These are phyloP conservation scores for Tragopan temminckii DNA, from an alignment of 2,797 vertebrate genomes.

Conservation along the genomic window DNA sequence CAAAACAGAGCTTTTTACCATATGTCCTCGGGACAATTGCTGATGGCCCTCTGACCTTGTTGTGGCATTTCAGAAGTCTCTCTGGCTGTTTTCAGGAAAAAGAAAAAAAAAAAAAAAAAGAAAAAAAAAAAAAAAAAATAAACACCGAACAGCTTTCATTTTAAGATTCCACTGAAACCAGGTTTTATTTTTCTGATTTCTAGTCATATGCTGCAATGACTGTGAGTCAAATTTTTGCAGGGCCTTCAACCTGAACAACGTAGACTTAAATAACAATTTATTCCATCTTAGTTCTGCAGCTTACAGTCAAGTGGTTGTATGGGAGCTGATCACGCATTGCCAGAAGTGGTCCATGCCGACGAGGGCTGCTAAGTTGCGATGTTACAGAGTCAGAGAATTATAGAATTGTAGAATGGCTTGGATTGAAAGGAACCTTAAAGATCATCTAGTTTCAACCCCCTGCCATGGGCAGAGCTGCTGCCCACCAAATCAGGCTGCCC, in stretches of 20 bases:
- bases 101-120: background rate
- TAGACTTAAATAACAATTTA: constrained; percentile 6
- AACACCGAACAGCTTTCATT: background rate
- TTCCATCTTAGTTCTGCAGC: background rate
- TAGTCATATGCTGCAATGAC: background rate
- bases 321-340: background rate
- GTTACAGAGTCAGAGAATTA: background rate
- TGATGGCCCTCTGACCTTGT: background rate
- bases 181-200: constrained; percentile 8
- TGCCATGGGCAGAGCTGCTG: no score
- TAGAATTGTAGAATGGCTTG: no score
- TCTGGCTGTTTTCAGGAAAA: background rate
- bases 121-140: background rate
- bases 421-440: no score
- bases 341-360: background rate
- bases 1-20: background rate
- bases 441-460: no score
- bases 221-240: background rate
- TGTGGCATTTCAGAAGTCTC: constrained; percentile 1
- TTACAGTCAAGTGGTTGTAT: background rate
- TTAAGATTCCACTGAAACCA: background rate
- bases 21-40: constrained; percentile 5
- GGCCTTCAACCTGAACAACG: background rate
- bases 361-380: background rate
- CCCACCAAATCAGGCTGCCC: no score